phyloP scores from a whole-genome alignment of 2,113 vertebrate species.

The Silurus meridionalis region DNA sequence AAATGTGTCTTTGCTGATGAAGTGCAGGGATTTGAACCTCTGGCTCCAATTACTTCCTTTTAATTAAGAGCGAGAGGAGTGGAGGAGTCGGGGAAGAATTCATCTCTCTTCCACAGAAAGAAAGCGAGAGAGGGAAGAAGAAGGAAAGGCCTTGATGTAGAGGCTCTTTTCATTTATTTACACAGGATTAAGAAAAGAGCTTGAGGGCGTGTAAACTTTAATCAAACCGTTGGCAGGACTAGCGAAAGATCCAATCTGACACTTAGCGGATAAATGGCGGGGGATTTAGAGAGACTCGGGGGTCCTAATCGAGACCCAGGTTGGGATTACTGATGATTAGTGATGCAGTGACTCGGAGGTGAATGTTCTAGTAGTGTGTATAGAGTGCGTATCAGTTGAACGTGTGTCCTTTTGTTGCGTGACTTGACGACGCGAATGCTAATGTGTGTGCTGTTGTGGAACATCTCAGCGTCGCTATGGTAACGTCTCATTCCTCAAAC shows the following conservation, averaged over 20 bases:
- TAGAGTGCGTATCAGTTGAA: background rate
- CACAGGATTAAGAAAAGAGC: slow-evolving; percentile 28
- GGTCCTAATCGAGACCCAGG: background rate
- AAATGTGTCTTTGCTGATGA: slow-evolving; percentile 48
- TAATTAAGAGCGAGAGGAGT: slow-evolving; percentile 51
- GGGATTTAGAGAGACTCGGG: background rate
- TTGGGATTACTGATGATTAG: slow-evolving; percentile 16
- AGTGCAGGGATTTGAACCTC: slow-evolving; percentile 46
- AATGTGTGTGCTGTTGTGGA: background rate
- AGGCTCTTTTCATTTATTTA: slow-evolving; percentile 43
- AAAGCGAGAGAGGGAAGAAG: background rate
- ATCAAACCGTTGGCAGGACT: slow-evolving; percentile 16
- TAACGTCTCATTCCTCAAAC: background rate
- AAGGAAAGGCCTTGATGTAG: slow-evolving; percentile 28
- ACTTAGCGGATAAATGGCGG: slow-evolving; percentile 4
- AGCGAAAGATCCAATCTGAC: background rate
- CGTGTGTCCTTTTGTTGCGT: background rate
- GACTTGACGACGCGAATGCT: too few species aligned
- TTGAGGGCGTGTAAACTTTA: slow-evolving; percentile 36
- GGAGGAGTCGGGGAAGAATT: slow-evolving; percentile 34
- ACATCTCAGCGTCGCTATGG: background rate
- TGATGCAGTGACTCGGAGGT: slow-evolving; percentile 8
- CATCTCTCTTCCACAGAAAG: slow-evolving; percentile 29
- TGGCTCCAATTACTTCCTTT: slow-evolving; percentile 54
- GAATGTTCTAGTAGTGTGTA: background rate